These are phyloP conservation scores for Caligus rogercresseyi DNA, from an alignment of 1,140 invertebrate genomes.

Conservation along the genomic window DNA sequence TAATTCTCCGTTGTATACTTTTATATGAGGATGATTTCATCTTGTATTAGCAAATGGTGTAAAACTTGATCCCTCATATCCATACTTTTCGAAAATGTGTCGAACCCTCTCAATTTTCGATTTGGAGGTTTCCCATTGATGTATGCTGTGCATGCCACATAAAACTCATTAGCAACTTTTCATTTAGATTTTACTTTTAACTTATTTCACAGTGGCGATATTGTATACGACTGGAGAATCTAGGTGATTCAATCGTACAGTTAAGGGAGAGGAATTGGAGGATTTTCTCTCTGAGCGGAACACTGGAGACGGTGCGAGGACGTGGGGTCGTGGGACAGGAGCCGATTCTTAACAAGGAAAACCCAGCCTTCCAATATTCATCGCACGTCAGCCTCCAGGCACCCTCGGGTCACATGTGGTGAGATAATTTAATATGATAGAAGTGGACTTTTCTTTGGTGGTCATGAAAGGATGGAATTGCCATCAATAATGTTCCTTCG, in stretches of 20 bases:
- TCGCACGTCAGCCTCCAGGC: conserved; percentile 90
- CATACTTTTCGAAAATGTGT: no score
- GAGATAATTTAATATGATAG: conserved; percentile 27
- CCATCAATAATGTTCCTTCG: no score
- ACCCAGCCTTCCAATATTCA: conserved; percentile 91
- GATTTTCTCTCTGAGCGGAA: conserved; percentile 84
- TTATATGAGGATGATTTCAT: no score
- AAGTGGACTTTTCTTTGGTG: no score
- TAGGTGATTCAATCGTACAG: conserved; percentile 70
- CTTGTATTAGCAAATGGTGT: no score
- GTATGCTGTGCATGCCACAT: no score
- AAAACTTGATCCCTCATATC: no score
- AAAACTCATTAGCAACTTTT: no score
- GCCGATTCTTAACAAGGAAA: conserved; percentile 61
- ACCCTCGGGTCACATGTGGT: conserved; percentile 97
- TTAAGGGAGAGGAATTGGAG: conserved; percentile 86
- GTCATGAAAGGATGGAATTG: no score
- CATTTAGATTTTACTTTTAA: neutral
- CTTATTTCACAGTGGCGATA: conserved; percentile 62
- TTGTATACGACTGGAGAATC: conserved; percentile 84
- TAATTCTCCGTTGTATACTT: no score
- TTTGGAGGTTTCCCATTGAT: no score
- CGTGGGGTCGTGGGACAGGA: conserved; percentile 89
- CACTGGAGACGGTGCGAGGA: conserved; percentile 79
- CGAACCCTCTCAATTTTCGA: no score